Evolutionary conservation across 2,797 vertebrate genomes (phyloP).

Genomic region (Eptatretus atami): DNA sequence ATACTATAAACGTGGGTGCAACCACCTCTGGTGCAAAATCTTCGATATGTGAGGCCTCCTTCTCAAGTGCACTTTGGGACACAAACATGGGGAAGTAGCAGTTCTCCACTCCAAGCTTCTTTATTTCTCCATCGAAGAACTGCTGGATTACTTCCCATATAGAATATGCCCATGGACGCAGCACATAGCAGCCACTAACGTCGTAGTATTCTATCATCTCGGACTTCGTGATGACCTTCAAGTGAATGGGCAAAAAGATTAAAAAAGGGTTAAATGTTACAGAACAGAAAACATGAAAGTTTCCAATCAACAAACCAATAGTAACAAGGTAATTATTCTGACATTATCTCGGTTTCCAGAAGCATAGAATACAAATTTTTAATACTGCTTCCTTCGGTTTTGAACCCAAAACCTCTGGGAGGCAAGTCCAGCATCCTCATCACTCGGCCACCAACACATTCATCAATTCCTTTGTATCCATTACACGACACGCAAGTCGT

Average conservation of each 20-base stretch:
- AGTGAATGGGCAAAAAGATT: neutral
- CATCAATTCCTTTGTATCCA: no score
- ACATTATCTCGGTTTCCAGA: no score
- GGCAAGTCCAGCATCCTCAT: no score
- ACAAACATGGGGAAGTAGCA: conserved; percentile 99
- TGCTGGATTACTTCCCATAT: conserved; percentile 76
- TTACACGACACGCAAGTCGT: no score
- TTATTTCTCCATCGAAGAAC: conserved; percentile 69
- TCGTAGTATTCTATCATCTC: conserved; percentile 99
- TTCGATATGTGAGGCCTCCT: conserved; percentile 54
- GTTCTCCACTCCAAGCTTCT: conserved; percentile 81
- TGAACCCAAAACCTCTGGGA: no score
- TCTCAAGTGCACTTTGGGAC: conserved; percentile 72
- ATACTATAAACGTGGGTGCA: neutral
- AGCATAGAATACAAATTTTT: no score
- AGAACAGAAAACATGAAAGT: neutral
- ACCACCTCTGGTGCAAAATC: conserved; percentile 84
- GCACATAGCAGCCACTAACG: conserved; percentile 78
- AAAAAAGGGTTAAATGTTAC: conserved; percentile 8
- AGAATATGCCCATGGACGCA: conserved; percentile 63
- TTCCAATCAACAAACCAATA: neutral
- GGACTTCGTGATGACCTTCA: conserved; percentile 77
- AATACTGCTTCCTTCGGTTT: no score
- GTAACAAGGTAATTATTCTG: no score
- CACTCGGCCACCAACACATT: no score